Conservation (phyloP, 2,113 vertebrate genomes). For the Sebastes schlegelii region DNA sequence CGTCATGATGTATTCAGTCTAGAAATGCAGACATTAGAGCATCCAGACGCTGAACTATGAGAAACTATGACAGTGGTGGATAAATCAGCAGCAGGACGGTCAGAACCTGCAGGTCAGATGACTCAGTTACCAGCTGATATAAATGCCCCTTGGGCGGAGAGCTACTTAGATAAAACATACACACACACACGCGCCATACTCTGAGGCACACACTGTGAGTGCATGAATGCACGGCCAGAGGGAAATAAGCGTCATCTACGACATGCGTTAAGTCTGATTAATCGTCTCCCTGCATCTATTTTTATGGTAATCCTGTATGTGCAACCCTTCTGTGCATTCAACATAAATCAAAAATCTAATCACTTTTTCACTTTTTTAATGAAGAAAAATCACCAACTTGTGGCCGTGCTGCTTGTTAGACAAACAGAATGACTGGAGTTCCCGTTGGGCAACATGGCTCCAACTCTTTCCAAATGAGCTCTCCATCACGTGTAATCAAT, state of each 20-base stretch:
- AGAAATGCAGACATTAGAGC: background rate
- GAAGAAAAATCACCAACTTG: constrained; percentile 71
- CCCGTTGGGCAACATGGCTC: constrained; percentile 37
- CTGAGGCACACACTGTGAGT: background rate
- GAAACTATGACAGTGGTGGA: background rate
- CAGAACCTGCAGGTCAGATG: constrained; percentile 37
- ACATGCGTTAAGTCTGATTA: constrained; percentile 42
- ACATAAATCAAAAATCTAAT: constrained; percentile 64
- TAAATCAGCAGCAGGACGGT: constrained; percentile 26
- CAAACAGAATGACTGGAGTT: constrained; percentile 55
- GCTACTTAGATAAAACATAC: constrained; percentile 22
- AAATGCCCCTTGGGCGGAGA: constrained; percentile 9
- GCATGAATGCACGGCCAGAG: constrained; percentile 15
- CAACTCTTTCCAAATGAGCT: constrained; percentile 61
- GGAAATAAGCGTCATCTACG: constrained; percentile 57
- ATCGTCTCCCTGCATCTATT: constrained; percentile 38
- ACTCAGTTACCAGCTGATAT: constrained; percentile 35
- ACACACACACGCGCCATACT: constrained; percentile 10
- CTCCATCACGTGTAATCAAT: constrained; percentile 69
- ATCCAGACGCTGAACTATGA: background rate
- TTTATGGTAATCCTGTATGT: constrained; percentile 45
- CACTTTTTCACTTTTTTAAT: constrained; percentile 70
- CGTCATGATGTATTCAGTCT: background rate
- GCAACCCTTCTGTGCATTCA: constrained; percentile 31
- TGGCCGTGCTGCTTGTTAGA: constrained; percentile 67